Evolutionary conservation across 92 coral and sea anemone genomes (phyloP).

Genomic region (Zoanthus sansibaricus): DNA sequence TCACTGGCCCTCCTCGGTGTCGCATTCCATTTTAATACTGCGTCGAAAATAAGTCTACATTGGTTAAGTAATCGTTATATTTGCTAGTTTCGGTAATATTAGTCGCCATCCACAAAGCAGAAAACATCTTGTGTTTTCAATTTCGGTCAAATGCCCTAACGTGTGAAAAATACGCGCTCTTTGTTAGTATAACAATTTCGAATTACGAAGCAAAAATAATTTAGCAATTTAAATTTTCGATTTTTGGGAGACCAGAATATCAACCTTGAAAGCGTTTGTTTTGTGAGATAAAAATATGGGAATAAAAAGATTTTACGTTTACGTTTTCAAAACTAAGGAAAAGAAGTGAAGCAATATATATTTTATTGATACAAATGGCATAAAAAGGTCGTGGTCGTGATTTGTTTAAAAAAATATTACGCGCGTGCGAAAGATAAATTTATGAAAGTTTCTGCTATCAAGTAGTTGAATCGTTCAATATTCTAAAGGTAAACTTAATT

Average conservation of each 20-base stretch:
- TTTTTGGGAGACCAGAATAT: not conserved
- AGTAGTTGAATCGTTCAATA: not conserved
- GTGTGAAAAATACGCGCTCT: not conserved
- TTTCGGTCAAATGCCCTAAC: not conserved
- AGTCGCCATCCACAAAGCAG: not conserved
- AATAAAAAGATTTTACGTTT: not conserved
- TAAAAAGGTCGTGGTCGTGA: not conserved
- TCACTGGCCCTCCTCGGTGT: constrained; percentile 32
- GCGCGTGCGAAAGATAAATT: too few relatives aligned
- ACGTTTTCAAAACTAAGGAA: not conserved
- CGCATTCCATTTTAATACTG: constrained; percentile 25
- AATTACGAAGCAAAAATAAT: not conserved
- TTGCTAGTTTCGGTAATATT: not conserved
- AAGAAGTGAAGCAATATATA: not conserved
- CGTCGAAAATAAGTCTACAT: not conserved
- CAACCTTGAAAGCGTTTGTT: not conserved
- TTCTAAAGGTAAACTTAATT: not conserved
- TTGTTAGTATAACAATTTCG: not conserved
- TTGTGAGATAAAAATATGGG: not conserved
- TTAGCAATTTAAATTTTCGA: constrained; percentile 45
- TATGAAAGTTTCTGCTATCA: not conserved
- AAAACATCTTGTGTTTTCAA: not conserved
- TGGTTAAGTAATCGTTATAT: not conserved
- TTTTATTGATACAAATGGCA: not conserved
- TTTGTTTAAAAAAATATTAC: not conserved